A percentile compares a stretch with the other conserved stretches of the same genome.
Evolutionary conservation across 2,113 vertebrate genomes (phyloP).

Genomic region (Steatornis caripensis): DNA sequence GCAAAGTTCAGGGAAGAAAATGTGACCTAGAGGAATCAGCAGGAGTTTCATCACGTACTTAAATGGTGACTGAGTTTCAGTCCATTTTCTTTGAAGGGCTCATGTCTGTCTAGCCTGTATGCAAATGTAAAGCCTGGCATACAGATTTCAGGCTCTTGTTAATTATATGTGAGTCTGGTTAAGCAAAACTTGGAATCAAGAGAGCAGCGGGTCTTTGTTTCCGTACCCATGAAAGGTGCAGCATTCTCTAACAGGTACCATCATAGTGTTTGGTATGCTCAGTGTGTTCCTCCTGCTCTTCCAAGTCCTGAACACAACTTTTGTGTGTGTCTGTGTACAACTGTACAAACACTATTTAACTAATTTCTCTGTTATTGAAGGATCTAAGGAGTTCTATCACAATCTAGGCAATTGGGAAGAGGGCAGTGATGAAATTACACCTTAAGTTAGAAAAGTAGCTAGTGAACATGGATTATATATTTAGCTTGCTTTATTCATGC

Average conservation of each 20-base stretch:
- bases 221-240: accelerated
- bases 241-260: not conserved
- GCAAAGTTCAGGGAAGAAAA: not conserved
- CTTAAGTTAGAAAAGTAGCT: not conserved
- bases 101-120: not conserved
- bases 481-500: not conserved
- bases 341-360: not conserved
- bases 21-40: not conserved
- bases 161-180: not conserved
- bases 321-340: not conserved
- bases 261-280: not conserved
- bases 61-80: not conserved
- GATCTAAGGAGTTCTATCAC: not conserved
- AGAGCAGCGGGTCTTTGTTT: not conserved
- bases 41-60: not conserved
- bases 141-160: not conserved
- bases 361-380: not conserved
- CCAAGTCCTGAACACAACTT: not conserved
- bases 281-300: not conserved
- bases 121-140: not conserved
- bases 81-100: not conserved
- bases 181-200: not conserved
- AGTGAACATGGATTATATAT: not conserved
- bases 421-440: not conserved
- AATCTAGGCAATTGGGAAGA: accelerated